Conservation (phyloP, 2,888 invertebrate genomes). For the Synanthedon formicaeformis region DNA sequence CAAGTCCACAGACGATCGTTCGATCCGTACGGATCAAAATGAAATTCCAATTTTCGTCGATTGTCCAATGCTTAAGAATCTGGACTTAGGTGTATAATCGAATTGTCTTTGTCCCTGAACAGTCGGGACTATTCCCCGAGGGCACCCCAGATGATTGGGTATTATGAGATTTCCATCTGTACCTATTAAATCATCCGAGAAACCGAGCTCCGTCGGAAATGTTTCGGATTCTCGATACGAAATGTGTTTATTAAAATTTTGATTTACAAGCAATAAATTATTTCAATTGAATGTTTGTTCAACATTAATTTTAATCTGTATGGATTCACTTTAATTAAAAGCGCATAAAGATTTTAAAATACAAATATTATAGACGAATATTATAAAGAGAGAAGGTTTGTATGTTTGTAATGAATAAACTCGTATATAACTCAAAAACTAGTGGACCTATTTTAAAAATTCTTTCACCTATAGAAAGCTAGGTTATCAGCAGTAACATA, state of each 20-base stretch:
- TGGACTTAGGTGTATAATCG: neutral
- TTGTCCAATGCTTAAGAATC: neutral
- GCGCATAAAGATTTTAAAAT: too few species aligned
- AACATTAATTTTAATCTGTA: too few species aligned
- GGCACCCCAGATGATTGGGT: slow-evolving; percentile 52
- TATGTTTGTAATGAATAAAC: too few species aligned
- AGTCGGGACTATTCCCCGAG: slow-evolving; percentile 17
- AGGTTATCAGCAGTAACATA: too few species aligned
- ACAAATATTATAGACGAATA: too few species aligned
- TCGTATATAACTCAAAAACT: too few species aligned
- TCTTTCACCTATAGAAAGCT: too few species aligned
- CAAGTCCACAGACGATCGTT: too few species aligned
- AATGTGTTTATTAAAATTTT: slow-evolving; percentile 19
- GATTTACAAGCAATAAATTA: neutral
- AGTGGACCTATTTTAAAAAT: too few species aligned
- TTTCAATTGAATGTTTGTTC: too few species aligned
- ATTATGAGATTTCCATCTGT: slow-evolving; percentile 53
- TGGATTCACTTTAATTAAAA: too few species aligned
- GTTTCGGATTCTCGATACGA: slow-evolving; percentile 10
- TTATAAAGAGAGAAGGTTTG: too few species aligned
- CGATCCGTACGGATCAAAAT: neutral
- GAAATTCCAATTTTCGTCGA: neutral
- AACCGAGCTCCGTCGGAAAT: slow-evolving; percentile 18
- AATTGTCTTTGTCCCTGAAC: neutral
- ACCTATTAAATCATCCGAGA: slow-evolving; percentile 48